Evolutionary conservation across 1,140 invertebrate species (phyloP).

Genomic region (Tetramorium parvispinum): DNA sequence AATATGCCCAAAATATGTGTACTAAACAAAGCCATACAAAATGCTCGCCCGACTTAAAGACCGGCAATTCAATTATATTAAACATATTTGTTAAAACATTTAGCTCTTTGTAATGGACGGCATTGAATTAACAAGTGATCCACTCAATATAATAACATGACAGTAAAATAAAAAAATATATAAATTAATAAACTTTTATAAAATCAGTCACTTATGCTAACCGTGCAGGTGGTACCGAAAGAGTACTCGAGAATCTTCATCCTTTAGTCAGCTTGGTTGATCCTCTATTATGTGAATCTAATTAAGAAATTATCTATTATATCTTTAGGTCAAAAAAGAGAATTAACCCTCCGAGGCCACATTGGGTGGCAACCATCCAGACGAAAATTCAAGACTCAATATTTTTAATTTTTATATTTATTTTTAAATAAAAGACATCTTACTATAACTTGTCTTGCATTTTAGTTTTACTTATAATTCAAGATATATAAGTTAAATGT

Average conservation of each 20-base stretch:
- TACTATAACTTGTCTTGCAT: too few species aligned
- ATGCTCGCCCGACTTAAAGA: not conserved
- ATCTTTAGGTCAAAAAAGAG: not conserved
- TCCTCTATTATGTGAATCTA: slow-evolving; percentile 81
- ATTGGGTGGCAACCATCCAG: too few species aligned
- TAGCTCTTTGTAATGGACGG: slow-evolving; percentile 50
- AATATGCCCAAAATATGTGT: not conserved
- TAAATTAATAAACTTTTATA: slow-evolving; percentile 62
- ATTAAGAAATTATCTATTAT: slow-evolving; percentile 34
- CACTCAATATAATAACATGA: slow-evolving; percentile 38
- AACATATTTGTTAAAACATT: not conserved
- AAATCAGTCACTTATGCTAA: slow-evolving; percentile 40
- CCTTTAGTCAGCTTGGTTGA: slow-evolving; percentile 76
- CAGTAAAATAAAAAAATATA: slow-evolving; percentile 46
- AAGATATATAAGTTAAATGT: too few species aligned
- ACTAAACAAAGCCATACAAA: not conserved
- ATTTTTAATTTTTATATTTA: too few species aligned
- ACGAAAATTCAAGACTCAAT: too few species aligned
- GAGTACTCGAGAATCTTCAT: slow-evolving; percentile 35
- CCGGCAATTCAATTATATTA: not conserved
- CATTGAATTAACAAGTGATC: slow-evolving; percentile 55
- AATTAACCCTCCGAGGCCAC: not conserved
- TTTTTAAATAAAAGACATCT: too few species aligned
- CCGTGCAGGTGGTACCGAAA: slow-evolving; percentile 66
- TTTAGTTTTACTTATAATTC: too few species aligned